Percentiles rank a stretch among this genome's conserved stretches.
Conservation (phyloP, 2,797 vertebrate species). For the Petrocephalus schoutedeni region DNA sequence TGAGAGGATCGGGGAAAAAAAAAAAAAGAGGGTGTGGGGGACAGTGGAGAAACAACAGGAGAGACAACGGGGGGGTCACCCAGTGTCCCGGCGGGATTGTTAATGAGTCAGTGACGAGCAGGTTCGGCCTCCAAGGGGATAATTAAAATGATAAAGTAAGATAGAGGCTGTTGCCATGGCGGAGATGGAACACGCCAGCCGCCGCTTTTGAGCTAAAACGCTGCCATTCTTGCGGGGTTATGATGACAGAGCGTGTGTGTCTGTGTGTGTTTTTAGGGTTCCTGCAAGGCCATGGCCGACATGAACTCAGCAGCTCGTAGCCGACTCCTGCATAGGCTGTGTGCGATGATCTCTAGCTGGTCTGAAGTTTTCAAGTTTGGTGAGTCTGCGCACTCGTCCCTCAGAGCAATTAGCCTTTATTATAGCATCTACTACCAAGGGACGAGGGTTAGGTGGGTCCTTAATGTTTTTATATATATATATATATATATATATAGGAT, state of each 20-base stretch:
- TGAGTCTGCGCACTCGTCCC: conserved; percentile 24
- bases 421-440: conserved; percentile 10
- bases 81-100: conserved; percentile 40
- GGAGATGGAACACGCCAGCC: conserved; percentile 25
- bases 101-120: conserved; percentile 49
- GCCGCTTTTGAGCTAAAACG: conserved; percentile 38
- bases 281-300: conserved; percentile 40
- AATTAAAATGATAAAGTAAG: conserved; percentile 53
- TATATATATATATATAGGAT: not conserved
- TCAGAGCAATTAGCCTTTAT: conserved; percentile 8
- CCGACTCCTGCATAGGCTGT: conserved; percentile 32
- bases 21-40: conserved; percentile 25
- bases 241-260: conserved; percentile 39
- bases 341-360: conserved; percentile 38
- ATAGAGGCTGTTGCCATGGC: conserved; percentile 38
- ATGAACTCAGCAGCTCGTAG: conserved; percentile 29
- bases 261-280: conserved; percentile 15
- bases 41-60: conserved; percentile 23
- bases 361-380: conserved; percentile 30
- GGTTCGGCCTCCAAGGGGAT: conserved; percentile 50
- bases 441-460: not conserved
- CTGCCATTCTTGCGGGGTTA: conserved; percentile 37
- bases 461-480: not conserved
- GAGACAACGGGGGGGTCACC: conserved; percentile 31
- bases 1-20: conserved; percentile 46